Base-by-base conservation (phyloP, 37 sponge, comb jelly and placozoan genomes). In the Spongia lamella region DNA sequence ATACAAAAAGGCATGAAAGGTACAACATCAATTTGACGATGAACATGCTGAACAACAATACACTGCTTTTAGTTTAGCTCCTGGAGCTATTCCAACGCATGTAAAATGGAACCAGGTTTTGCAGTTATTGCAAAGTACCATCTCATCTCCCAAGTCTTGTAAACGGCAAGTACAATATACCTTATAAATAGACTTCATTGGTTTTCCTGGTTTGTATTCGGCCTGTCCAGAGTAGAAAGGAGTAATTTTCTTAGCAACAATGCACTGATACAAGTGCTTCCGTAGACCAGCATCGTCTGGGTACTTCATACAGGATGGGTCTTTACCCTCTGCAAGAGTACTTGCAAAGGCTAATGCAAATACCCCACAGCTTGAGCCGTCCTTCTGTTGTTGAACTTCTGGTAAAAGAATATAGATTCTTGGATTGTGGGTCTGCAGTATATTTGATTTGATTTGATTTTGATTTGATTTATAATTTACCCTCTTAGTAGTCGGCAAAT, bases 371-470 rank as follows among this genome's bases (percentile, higher is more conserved):
- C 68, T 67, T n/a, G 68, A 35, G n/a, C 38, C 47, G 13, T 67
- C 68, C n/a, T 22, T 38, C 49, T 67, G 68, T 22, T 67, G 68
- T 50, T 67, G 68, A 17, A 67, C 68, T n/a, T 67, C 68, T 34
- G 68, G 47, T 47, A 67, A 67, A 16, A 67, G 29, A 39, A 67
- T 15, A 17, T 27, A 6, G 3, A 67, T 67, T 20, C 21, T 3
- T 67, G n/a, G n/a, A n/a, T n/a, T n/a, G n/a, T n/a, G n/a, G n/a
- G n/a, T n/a, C n/a, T n/a, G n/a, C n/a, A n/a, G n/a, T n/a, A n/a
- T n/a, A n/a, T n/a, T n/a, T n/a, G n/a, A n/a, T n/a, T n/a, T n/a
- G n/a, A n/a, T n/a, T n/a, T n/a, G n/a, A n/a, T n/a, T n/a, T n/a
- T n/a, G n/a, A n/a, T n/a, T n/a, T n/a, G n/a, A n/a, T n/a, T n/a